Base-by-base conservation (phyloP, 2,113 vertebrate species). In the Chaetodon auriga region DNA sequence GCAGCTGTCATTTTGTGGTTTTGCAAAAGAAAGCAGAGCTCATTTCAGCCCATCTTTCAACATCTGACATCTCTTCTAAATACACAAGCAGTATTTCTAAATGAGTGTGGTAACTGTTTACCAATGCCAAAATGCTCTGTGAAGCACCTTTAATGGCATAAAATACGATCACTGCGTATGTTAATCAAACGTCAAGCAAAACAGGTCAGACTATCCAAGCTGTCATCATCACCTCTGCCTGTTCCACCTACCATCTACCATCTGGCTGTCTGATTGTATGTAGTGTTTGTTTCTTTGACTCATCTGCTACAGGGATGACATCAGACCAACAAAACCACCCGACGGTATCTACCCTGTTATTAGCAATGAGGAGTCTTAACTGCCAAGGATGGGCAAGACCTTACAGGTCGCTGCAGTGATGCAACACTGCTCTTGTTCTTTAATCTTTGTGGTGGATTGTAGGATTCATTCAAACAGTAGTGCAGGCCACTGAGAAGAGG, bases 221-320 rank as follows among this genome's bases (percentile, higher is more conserved):
- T 6, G 21, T 62, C 49, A 49, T 75, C 66, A 54, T 63, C 68
- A 65, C 60, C 63, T 68, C 77, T 16, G 15, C 41, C 15, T 68
- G 62, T 36, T 16, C 53, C 65, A 46, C 30, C n/a, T 51, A 16
- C 25, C 51, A 23, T 35, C 45, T 7, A 51, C 57, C 79, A 87
- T 48, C 87, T 90, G 87, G 80, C 46, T 41, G 72, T 65, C 77
- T 75, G 64, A 10, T 63, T 4, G 36, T 62, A 14, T n/a, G 53
- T 84, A 60, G 84, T 77, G 72, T 86, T 78, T 77, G 54, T 75
- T 75, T 87, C 54, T 74, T 68, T 78, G 79, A 83, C 51, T 90
- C 89, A 71, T 79, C 74, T 13, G 74, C 66, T 45, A 77, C 69
- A 80, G 19, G 30, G 55, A 88, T 93, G 85, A 91, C 68, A 85